phyloP scores from a whole-genome alignment of 1,140 invertebrate species.

The Eupristina koningsbergeri region DNA sequence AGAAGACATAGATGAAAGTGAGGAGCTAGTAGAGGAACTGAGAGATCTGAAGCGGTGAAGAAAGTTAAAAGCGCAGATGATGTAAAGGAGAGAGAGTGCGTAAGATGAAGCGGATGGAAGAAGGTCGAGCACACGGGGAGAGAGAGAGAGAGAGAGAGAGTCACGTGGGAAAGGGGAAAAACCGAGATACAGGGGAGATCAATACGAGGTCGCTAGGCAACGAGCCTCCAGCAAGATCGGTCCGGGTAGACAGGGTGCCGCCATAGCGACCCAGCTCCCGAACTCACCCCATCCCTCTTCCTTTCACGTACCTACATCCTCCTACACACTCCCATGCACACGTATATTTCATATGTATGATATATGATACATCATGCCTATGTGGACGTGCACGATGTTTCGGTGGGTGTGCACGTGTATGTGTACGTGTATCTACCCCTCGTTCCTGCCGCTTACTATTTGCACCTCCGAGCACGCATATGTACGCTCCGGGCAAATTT shows the following conservation, averaged over 20 bases:
- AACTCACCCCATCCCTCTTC: conserved; percentile 46
- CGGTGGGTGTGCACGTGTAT: too few species aligned
- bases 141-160: conserved; percentile 50
- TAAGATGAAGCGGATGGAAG: conserved; percentile 45
- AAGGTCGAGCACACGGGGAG: conserved; percentile 40
- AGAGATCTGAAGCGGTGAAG: background rate
- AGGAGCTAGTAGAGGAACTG: conserved; percentile 12
- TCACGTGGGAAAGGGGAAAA: conserved; percentile 66
- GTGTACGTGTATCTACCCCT: conserved; percentile 29
- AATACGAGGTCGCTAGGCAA: conserved; percentile 73
- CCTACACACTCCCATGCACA: background rate
- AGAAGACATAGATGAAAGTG: conserved; percentile 15
- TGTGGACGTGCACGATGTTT: too few species aligned
- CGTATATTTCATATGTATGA: too few species aligned
- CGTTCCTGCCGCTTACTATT: background rate
- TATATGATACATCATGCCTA: too few species aligned
- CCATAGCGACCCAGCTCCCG: conserved; percentile 56
- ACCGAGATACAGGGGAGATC: conserved; percentile 70
- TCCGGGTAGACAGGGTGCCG: conserved; percentile 74
- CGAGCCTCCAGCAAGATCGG: conserved; percentile 72
- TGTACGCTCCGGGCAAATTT: background rate
- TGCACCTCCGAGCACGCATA: background rate
- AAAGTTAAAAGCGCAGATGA: conserved; percentile 23
- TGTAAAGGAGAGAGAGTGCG: conserved; percentile 30
- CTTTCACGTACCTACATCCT: background rate